Percentiles rank a stretch among this genome's conserved stretches.
phyloP scores from a whole-genome alignment of 2,113 vertebrate genomes.

The Pollachius pollachius region DNA sequence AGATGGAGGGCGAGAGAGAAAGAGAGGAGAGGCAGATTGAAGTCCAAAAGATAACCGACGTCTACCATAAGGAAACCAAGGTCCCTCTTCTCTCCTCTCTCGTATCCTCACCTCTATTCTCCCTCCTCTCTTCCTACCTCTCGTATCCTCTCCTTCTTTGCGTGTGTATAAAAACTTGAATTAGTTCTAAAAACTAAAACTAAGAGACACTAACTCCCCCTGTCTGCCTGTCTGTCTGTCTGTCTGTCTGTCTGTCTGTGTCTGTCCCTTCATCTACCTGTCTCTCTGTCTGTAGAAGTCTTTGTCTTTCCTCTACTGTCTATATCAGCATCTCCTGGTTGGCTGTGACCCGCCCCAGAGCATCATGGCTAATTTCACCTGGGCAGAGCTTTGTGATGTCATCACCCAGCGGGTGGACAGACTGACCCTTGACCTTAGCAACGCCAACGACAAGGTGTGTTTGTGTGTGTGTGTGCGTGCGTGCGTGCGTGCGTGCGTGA shows the following conservation, averaged over 20 bases:
- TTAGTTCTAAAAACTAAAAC: no score
- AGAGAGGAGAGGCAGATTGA: not conserved
- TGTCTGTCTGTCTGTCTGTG: no score
- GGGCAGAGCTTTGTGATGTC: conserved; percentile 1
- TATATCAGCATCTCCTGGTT: not conserved
- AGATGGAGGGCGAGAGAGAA: not conserved
- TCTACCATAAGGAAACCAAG: not conserved
- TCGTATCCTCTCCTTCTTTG: no score
- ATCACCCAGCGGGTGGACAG: not conserved
- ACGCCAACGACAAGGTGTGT: conserved; percentile 1
- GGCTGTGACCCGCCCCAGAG: not conserved
- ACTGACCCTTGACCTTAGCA: not conserved
- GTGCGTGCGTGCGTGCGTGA: not conserved
- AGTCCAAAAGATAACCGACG: not conserved
- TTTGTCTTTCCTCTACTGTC: not conserved
- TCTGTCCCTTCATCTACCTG: not conserved
- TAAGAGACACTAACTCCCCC: no score
- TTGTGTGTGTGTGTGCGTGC: not conserved
- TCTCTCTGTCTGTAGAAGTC: not conserved
- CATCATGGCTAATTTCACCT: not conserved
- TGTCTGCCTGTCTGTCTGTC: no score
- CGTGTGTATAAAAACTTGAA: no score
- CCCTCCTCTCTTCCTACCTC: no score
- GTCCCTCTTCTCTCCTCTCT: not conserved
- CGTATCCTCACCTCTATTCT: not conserved